A percentile compares a stretch with the other conserved stretches of the same genome.
Conservation (phyloP, 1,140 invertebrate genomes). For the Campodea augens region DNA sequence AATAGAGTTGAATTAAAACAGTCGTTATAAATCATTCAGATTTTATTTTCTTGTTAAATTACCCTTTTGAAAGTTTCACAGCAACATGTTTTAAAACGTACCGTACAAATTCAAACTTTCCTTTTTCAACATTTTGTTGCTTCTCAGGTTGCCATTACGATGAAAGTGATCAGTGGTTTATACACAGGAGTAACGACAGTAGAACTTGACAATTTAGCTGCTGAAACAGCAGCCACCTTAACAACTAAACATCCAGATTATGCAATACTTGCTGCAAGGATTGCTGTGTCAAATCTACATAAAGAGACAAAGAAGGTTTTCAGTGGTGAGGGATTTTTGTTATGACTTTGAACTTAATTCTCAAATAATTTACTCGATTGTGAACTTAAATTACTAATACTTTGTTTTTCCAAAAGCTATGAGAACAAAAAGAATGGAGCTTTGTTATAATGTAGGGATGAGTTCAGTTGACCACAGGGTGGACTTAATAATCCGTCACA, state of each 20-base stretch:
- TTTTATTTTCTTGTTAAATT: no score
- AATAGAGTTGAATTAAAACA: no score
- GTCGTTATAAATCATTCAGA: no score
- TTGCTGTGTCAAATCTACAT: conserved; percentile 92
- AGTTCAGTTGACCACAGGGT: no score
- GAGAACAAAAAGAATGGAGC: not conserved
- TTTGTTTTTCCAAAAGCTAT: no score
- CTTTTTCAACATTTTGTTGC: no score
- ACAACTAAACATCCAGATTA: conserved; percentile 95
- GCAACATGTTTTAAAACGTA: no score
- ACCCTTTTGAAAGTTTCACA: no score
- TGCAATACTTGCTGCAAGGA: conserved; percentile 81
- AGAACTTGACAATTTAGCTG: conserved; percentile 90
- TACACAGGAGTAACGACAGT: conserved; percentile 92
- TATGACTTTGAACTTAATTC: conserved; percentile 7
- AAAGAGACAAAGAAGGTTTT: conserved; percentile 88
- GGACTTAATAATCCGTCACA: no score
- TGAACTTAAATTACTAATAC: no score
- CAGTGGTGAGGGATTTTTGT: conserved; percentile 39
- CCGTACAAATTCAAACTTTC: no score
- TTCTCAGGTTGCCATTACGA: conserved; percentile 56
- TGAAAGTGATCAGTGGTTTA: conserved; percentile 79
- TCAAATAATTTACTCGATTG: no score
- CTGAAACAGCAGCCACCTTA: conserved; percentile 89
- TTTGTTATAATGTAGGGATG: not conserved